Evolutionary conservation across 2,797 vertebrate genomes (phyloP), one percentile per base, ranked within the genome.

Genomic region (Dryobates pubescens): DNA sequence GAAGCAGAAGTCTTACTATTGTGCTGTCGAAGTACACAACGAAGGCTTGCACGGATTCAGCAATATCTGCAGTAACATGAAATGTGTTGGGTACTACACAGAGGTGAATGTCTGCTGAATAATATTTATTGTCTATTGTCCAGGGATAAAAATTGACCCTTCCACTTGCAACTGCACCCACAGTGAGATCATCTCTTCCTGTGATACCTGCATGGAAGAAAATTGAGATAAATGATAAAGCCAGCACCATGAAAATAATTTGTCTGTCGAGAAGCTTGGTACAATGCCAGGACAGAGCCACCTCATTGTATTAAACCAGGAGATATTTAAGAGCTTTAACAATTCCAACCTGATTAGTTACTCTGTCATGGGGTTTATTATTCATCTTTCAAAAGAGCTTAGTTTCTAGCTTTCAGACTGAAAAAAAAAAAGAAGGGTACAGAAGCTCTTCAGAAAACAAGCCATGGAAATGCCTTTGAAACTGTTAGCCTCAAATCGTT

Each of bases 91-190:
- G 98, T 11, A 99, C 98, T 9, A 98, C 98, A 58, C 99, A 99
- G 7, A 99, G 97, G 69, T 98, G 98, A 77, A 99, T 98, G 47
- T 98, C 97, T 13, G 99, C 99, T 2, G 98, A 99, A 30, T 99
- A 99, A 30, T 99, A 99, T 85, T 99, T 99, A 96, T 99, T 99
- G 96, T 99, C 99, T 96, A 99, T 99, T 17, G 98, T 99, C 99
- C 99, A 99, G 54, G 99, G 99, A 93, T 99, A 99, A 97, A 98
- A 99, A 69, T 95, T 96, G 73, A 99, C 98, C 11, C 95, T 89
- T n/a, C 98, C 98, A 6, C 95, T 96, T 27, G 95, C 93, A 77
- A 98, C 96, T 8, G 94, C 95, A 58, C 98, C 97, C 81, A 98
- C 97, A 16, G 89, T 69, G 47, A 97, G 91, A 81, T 98, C 98